Conservation (phyloP, 2,888 invertebrate genomes). For the Marasmarcha lunaedactyla region DNA sequence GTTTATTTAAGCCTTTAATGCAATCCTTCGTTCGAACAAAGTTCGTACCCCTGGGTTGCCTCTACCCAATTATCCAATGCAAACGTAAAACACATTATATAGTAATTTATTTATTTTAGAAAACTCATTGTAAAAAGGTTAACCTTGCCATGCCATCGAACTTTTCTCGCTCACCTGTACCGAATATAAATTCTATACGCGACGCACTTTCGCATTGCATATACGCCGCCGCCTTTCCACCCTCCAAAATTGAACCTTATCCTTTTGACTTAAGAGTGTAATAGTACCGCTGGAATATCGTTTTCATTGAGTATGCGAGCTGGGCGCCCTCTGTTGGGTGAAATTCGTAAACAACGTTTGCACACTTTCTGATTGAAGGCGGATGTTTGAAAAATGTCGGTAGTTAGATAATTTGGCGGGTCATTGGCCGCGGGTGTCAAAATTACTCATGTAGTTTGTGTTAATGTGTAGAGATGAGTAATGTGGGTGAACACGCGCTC, state of each 20-base stretch:
- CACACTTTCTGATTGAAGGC: slow-evolving; percentile 60
- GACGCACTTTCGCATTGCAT: slow-evolving; percentile 37
- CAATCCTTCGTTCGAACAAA: too few relatives aligned
- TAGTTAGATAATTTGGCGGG: slow-evolving; percentile 24
- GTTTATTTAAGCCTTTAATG: too few relatives aligned
- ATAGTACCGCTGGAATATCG: neutral
- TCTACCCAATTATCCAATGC: too few relatives aligned
- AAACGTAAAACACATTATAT: too few relatives aligned
- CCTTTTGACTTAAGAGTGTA: neutral
- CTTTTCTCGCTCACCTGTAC: neutral
- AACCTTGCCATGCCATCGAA: neutral
- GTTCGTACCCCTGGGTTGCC: too few relatives aligned
- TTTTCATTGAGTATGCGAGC: slow-evolving; percentile 31
- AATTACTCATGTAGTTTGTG: too few relatives aligned
- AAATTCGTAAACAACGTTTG: slow-evolving; percentile 35
- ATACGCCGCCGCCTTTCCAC: slow-evolving; percentile 13
- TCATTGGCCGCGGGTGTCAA: slow-evolving; percentile 18
- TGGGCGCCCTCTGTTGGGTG: slow-evolving; percentile 41
- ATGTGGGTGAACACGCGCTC: too few relatives aligned
- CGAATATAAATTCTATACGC: slow-evolving; percentile 19
- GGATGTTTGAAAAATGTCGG: slow-evolving; percentile 22
- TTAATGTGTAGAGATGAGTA: too few relatives aligned
- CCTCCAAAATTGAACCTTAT: slow-evolving; percentile 6
- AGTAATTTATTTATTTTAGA: too few relatives aligned
- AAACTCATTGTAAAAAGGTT: too few relatives aligned